Evolutionary conservation across 1,140 invertebrate genomes (phyloP).

Genomic region (Archivesica marissinica): DNA sequence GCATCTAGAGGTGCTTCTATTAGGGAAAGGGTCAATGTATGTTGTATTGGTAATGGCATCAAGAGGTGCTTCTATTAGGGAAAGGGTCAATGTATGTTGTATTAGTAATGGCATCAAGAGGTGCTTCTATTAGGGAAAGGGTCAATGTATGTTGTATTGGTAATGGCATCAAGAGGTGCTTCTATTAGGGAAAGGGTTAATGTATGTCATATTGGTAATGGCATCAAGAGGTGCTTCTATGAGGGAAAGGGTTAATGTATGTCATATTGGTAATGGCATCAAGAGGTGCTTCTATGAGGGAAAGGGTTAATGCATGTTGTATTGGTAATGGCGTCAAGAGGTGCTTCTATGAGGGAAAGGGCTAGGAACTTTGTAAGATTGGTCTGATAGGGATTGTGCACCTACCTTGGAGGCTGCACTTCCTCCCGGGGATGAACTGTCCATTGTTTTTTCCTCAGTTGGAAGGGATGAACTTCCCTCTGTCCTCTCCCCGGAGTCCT

Average conservation of each 20-base stretch:
- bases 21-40: too few relatives aligned
- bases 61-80: too few relatives aligned
- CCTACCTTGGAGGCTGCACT: constrained; percentile 2
- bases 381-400: not conserved
- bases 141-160: too few relatives aligned
- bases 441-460: not conserved
- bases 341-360: not conserved
- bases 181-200: too few relatives aligned
- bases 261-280: not conserved
- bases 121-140: too few relatives aligned
- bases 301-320: not conserved
- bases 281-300: not conserved
- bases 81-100: too few relatives aligned
- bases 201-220: too few relatives aligned
- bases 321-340: not conserved
- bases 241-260: not conserved
- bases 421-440: not conserved
- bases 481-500: not conserved
- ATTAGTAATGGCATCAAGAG: too few relatives aligned
- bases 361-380: not conserved
- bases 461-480: not conserved
- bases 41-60: too few relatives aligned
- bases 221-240: not conserved
- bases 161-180: too few relatives aligned
- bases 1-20: too few relatives aligned